A percentile compares a stretch with the other conserved stretches of the same genome.
phyloP scores from a whole-genome alignment of 1,140 invertebrate species.

The Cylas formicarius region DNA sequence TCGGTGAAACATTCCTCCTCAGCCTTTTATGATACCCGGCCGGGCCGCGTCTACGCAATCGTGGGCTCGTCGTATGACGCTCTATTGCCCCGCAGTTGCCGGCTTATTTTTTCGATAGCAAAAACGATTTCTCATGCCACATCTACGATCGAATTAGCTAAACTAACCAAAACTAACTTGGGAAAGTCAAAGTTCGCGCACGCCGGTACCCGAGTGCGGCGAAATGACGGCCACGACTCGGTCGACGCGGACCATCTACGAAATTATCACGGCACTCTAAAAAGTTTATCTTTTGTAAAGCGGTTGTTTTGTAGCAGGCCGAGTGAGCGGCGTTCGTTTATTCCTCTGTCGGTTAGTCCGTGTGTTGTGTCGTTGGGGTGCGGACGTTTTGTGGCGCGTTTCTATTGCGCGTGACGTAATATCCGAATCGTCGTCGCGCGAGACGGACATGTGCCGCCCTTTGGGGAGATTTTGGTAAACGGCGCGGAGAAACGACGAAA shows the following conservation, averaged over 20 bases:
- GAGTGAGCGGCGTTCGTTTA: constrained; percentile 31
- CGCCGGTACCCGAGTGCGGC: too few species aligned
- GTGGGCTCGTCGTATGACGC: too few species aligned
- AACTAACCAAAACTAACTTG: too few species aligned
- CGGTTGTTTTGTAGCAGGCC: constrained; percentile 30
- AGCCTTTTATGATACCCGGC: constrained; percentile 28
- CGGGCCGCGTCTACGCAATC: constrained; percentile 22
- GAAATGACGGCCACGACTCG: constrained; percentile 1
- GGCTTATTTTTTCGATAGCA: too few species aligned
- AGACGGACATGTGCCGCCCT: not conserved
- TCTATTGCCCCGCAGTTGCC: too few species aligned
- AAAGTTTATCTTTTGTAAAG: constrained; percentile 35
- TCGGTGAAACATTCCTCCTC: constrained; percentile 34
- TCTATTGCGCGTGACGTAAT: constrained; percentile 6
- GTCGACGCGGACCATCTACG: constrained; percentile 12
- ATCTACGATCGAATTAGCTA: too few species aligned
- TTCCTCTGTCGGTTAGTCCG: constrained; percentile 25
- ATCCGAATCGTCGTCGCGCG: not conserved
- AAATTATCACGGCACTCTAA: constrained; percentile 29
- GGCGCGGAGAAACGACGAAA: constrained; percentile 1
- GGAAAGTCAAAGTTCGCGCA: too few species aligned
- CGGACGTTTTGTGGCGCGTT: not conserved
- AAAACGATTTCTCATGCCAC: too few species aligned
- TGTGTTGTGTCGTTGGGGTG: constrained; percentile 8
- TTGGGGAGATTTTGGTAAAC: too few species aligned